These are phyloP conservation scores for Prenolepis imparis DNA, from an alignment of 2,888 invertebrate genomes.

Conservation along the genomic window DNA sequence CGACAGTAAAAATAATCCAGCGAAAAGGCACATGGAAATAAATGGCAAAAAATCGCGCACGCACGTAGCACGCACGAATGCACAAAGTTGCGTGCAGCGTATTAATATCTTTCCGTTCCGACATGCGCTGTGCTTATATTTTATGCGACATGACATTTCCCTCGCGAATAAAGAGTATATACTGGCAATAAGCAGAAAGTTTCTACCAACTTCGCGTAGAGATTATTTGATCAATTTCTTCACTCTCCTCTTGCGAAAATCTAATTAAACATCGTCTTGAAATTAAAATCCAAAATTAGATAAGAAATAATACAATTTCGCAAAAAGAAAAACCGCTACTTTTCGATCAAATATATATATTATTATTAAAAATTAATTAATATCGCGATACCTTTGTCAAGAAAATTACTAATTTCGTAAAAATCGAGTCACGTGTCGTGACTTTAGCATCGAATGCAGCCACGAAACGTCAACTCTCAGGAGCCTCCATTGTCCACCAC, in stretches of 20 bases:
- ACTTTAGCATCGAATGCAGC: not conserved
- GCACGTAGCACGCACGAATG: constrained; percentile 38
- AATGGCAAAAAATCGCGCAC: constrained; percentile 40
- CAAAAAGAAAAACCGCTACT: not conserved
- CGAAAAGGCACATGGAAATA: constrained; percentile 30
- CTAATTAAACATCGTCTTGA: not conserved
- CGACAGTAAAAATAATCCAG: not conserved
- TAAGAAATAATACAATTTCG: not conserved
- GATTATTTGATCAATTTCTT: not conserved
- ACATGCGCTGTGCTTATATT: constrained; percentile 11
- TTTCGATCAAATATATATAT: not conserved
- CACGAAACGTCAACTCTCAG: not conserved
- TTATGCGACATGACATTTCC: constrained; percentile 28
- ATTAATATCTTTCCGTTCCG: constrained; percentile 17
- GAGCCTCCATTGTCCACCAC: not conserved
- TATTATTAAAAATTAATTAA: not conserved
- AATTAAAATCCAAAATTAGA: not conserved
- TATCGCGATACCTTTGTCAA: not conserved
- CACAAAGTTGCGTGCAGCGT: constrained; percentile 29
- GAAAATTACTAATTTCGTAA: not conserved
- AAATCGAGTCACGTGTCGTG: not conserved
- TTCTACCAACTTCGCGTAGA: not conserved
- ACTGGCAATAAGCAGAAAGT: constrained; percentile 23
- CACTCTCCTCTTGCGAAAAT: not conserved
- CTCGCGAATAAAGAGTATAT: not conserved